These are phyloP conservation scores for Butorides virescens DNA, from an alignment of 2,113 vertebrate species.

Conservation along the genomic window DNA sequence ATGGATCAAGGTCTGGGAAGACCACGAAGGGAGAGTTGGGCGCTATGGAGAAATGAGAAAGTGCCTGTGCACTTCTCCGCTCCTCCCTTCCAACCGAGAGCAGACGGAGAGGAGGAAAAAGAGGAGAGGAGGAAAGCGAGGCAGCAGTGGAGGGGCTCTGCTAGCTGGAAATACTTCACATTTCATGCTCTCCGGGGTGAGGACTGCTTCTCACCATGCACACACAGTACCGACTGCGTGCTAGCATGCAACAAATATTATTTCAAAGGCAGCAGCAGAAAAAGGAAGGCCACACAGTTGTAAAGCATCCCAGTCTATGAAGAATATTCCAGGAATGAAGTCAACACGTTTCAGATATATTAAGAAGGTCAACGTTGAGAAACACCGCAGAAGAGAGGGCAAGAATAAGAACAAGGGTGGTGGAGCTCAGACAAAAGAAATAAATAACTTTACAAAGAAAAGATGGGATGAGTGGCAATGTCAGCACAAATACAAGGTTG, in stretches of 20 bases:
- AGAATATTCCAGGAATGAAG: background rate
- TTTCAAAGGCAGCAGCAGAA: background rate
- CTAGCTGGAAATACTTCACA: background rate
- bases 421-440: background rate
- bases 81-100: background rate
- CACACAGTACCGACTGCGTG: background rate
- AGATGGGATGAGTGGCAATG: background rate
- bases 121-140: background rate
- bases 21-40: background rate
- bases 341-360: background rate
- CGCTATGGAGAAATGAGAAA: background rate
- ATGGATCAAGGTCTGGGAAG: background rate
- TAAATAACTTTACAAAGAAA: background rate
- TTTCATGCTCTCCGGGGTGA: background rate
- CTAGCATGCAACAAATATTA: background rate
- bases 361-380: background rate
- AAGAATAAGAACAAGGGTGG: background rate
- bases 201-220: background rate
- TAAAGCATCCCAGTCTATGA: background rate
- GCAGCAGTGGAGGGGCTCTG: background rate
- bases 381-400: background rate
- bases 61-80: background rate
- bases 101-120: background rate
- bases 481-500: background rate
- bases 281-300: background rate